A percentile compares a stretch with the other conserved stretches of the same genome.
Evolutionary conservation across 2,888 invertebrate species (phyloP).

Genomic region (Hipparchia semele): DNA sequence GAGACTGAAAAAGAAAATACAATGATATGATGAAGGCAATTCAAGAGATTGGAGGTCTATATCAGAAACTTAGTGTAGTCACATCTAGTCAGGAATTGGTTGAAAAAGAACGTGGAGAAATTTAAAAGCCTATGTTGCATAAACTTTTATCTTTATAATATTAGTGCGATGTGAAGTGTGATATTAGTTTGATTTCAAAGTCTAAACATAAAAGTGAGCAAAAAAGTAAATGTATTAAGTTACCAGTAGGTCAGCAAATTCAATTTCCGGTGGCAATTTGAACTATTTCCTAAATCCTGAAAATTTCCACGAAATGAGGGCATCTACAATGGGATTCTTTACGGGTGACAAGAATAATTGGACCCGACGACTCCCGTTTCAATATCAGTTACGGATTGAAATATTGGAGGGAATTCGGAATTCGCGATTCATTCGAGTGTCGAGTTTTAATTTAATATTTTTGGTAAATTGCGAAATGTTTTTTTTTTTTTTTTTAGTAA

Average conservation of each 20-base stretch:
- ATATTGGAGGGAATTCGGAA: constrained; percentile 22
- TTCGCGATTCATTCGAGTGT: constrained; percentile 4
- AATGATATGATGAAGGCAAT: too few relatives aligned
- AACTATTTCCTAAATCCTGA: constrained; percentile 4
- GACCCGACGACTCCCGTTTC: constrained; percentile 28
- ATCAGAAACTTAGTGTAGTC: too few relatives aligned
- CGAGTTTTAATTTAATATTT: constrained; percentile 16
- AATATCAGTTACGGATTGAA: constrained; percentile 33
- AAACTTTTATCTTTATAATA: too few relatives aligned
- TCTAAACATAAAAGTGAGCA: not conserved
- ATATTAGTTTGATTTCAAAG: too few relatives aligned
- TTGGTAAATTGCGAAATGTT: not conserved
- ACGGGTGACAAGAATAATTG: constrained; percentile 35
- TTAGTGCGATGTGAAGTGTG: too few relatives aligned
- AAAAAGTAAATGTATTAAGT: not conserved
- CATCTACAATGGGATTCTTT: constrained; percentile 8
- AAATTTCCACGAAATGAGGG: constrained; percentile 12
- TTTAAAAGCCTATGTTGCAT: too few relatives aligned
- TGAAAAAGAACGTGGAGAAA: too few relatives aligned
- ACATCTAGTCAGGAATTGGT: too few relatives aligned
- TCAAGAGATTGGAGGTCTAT: too few relatives aligned
- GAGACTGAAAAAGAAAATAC: not conserved
- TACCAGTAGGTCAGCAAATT: not conserved
- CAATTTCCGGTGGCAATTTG: not conserved
- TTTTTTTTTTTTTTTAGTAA: constrained; percentile 6